Conservation (phyloP, 1,140 invertebrate species). For the Drosophila bifasciata region DNA sequence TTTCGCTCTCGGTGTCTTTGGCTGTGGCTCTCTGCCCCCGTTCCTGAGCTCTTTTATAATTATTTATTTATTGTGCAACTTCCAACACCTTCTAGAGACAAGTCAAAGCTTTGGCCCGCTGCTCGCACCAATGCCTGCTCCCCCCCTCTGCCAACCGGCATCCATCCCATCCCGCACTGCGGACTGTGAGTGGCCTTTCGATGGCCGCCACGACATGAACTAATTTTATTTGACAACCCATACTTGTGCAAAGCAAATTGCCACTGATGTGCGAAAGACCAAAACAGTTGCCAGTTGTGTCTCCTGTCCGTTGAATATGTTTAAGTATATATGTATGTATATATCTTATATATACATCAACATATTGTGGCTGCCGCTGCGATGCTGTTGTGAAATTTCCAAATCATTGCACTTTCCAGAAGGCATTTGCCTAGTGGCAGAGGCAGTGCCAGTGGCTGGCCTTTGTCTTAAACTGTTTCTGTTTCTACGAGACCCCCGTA, state of each 20-base stretch:
- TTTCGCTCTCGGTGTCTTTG: slow-evolving; percentile 27
- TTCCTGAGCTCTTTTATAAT: slow-evolving; percentile 62
- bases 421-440: slow-evolving; percentile 48
- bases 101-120: slow-evolving; percentile 72
- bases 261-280: slow-evolving; percentile 83
- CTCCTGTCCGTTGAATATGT: slow-evolving; percentile 21
- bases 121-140: slow-evolving; percentile 22
- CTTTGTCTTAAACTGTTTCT: slow-evolving; percentile 40
- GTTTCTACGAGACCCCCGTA: slow-evolving; percentile 25
- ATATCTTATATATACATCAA: slow-evolving; percentile 1
- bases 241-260: slow-evolving; percentile 84
- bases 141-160: background rate
- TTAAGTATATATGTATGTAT: background rate
- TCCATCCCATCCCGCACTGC: background rate
- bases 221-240: slow-evolving; percentile 84
- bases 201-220: slow-evolving; percentile 73
- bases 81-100: slow-evolving; percentile 83
- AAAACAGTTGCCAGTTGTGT: slow-evolving; percentile 75
- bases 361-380: slow-evolving; percentile 27
- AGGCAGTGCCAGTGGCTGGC: background rate
- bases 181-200: slow-evolving; percentile 46
- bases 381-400: slow-evolving; percentile 80
- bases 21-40: slow-evolving; percentile 28
- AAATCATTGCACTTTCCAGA: slow-evolving; percentile 79
- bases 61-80: slow-evolving; percentile 84